Conservation (phyloP, 2,888 invertebrate genomes). For the Conomelus anceps region DNA sequence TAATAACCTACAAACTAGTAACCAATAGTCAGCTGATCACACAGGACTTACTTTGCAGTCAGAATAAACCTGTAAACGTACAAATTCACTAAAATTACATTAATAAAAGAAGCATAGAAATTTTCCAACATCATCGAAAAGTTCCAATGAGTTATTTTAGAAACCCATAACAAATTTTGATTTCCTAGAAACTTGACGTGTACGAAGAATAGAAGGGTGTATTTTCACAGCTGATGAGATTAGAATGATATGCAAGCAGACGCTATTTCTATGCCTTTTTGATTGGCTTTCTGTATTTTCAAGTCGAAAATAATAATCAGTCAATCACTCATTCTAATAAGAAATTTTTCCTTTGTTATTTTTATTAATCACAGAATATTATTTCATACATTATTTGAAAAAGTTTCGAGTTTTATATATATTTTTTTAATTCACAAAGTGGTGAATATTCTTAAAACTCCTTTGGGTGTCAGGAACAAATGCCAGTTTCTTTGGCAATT, state of each 20-base stretch:
- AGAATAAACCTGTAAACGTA: neutral
- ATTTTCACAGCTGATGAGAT: neutral
- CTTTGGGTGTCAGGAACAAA: too few relatives aligned
- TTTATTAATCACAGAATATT: too few relatives aligned
- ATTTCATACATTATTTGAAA: too few relatives aligned
- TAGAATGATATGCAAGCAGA: neutral
- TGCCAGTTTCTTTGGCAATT: too few relatives aligned
- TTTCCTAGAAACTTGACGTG: neutral
- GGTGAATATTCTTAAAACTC: too few relatives aligned
- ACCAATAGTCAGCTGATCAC: neutral
- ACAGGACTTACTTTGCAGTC: neutral
- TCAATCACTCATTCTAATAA: too few relatives aligned
- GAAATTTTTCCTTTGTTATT: too few relatives aligned
- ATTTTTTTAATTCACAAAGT: too few relatives aligned
- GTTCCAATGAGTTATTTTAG: neutral
- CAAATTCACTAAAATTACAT: neutral
- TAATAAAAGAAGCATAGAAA: neutral
- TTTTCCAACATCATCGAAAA: neutral
- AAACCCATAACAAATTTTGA: neutral
- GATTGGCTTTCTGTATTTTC: too few relatives aligned
- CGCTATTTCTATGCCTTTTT: neutral
- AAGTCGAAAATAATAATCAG: too few relatives aligned
- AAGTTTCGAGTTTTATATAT: too few relatives aligned
- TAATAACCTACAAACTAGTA: neutral
- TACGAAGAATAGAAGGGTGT: neutral